Evolutionary conservation across 2,113 vertebrate genomes (phyloP).

Genomic region (Pachycephala philippinensis): DNA sequence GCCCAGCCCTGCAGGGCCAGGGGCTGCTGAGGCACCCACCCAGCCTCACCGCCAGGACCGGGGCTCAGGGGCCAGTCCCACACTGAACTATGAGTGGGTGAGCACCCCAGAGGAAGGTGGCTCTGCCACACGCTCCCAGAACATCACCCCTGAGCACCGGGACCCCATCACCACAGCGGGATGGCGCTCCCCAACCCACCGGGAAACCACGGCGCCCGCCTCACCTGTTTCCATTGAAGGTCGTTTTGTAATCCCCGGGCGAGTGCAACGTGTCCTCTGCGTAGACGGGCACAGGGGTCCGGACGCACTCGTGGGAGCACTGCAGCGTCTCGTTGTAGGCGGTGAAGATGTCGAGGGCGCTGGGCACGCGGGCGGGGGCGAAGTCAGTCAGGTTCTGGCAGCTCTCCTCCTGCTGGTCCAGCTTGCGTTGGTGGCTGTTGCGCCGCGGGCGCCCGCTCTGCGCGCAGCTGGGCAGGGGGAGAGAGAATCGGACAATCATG

Average conservation of each 20-base stretch:
- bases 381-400: slow-evolving; percentile 98
- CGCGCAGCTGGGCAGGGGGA: slow-evolving; percentile 71
- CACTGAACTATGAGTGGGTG: rapidly evolving
- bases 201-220: rapidly evolving
- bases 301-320: slow-evolving; percentile 95
- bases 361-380: slow-evolving; percentile 89
- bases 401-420: slow-evolving; percentile 96
- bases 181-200: rapidly evolving
- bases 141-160: rapidly evolving
- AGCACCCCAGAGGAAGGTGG: rapidly evolving
- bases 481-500: neutral
- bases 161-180: rapidly evolving
- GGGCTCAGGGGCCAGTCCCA: rapidly evolving
- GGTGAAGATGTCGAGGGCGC: slow-evolving; percentile 96
- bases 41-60: rapidly evolving
- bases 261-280: slow-evolving; percentile 90
- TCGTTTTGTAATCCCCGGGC: slow-evolving; percentile 86
- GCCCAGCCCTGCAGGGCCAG: neutral
- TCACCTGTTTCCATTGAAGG: slow-evolving; percentile 97
- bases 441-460: slow-evolving; percentile 89
- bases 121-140: neutral
- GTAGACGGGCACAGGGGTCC: slow-evolving; percentile 86
- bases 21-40: neutral
- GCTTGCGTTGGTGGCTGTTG: slow-evolving; percentile 95
- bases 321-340: slow-evolving; percentile 97